Evolutionary conservation across 2,113 vertebrate species (phyloP).

Genomic region (Deroptyus accipitrinus): DNA sequence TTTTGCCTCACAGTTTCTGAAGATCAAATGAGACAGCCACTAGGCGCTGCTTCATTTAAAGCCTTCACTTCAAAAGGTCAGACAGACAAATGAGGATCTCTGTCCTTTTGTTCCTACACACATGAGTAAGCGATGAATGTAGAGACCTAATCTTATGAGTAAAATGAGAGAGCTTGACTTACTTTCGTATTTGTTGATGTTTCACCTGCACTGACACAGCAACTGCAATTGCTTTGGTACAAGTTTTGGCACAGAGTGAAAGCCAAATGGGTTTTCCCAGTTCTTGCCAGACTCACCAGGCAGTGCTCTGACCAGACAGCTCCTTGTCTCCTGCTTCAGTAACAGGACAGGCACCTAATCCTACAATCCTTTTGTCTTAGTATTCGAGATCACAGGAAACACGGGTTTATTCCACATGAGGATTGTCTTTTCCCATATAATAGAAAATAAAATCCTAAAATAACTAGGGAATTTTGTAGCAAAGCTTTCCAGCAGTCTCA

Average conservation of each 20-base stretch:
- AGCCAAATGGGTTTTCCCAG: accelerated
- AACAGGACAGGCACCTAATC: neutral
- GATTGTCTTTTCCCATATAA: neutral
- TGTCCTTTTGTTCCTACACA: neutral
- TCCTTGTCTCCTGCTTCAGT: neutral
- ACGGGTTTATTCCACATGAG: neutral
- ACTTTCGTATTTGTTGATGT: neutral
- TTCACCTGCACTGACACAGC: neutral
- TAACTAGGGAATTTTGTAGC: neutral
- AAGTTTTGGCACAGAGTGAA: neutral
- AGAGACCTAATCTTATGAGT: neutral
- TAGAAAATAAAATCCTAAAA: constrained; percentile 7
- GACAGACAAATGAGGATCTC: neutral
- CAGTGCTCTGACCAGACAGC: neutral
- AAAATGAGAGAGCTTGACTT: neutral
- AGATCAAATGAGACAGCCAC: neutral
- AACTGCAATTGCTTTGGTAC: neutral
- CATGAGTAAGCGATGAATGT: neutral
- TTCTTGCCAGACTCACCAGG: neutral
- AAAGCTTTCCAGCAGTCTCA: neutral
- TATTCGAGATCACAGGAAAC: neutral
- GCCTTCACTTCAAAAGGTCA: constrained; percentile 10
- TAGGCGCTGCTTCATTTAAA: neutral
- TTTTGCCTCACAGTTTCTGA: neutral
- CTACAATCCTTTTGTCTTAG: neutral